Evolutionary conservation across 2,797 vertebrate species (phyloP).

Genomic region (Pseudopleuronectes americanus): DNA sequence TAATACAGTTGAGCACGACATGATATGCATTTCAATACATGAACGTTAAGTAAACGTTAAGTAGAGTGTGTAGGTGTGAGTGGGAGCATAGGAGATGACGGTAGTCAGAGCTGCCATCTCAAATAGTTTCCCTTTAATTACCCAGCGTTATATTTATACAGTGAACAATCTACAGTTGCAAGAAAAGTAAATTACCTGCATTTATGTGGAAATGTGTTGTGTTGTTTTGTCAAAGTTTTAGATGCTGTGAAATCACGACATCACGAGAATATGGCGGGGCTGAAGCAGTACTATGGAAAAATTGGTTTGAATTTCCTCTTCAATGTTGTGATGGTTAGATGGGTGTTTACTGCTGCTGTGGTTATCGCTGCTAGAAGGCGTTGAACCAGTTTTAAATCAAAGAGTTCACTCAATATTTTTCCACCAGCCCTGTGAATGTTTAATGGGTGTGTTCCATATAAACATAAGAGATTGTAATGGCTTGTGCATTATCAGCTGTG

Average conservation of each 20-base stretch:
- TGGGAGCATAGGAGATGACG: neutral
- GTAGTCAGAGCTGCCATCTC: slow-evolving; percentile 27
- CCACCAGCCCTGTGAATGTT: neutral
- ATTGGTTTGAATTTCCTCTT: neutral
- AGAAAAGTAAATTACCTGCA: neutral
- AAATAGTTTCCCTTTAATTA: slow-evolving; percentile 23
- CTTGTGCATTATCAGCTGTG: neutral
- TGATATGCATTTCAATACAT: slow-evolving; percentile 25
- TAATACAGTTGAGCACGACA: slow-evolving; percentile 15
- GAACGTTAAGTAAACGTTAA: slow-evolving; percentile 34
- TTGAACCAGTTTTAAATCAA: neutral
- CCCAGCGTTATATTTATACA: slow-evolving; percentile 5
- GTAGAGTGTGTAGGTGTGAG: neutral
- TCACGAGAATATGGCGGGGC: neutral
- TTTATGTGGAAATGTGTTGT: too few species aligned
- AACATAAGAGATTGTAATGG: neutral
- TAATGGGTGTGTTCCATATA: slow-evolving; percentile 2
- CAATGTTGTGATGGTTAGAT: neutral
- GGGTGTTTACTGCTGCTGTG: too few species aligned
- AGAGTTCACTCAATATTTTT: neutral
- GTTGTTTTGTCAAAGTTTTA: neutral
- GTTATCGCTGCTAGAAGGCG: neutral
- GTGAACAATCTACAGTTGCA: slow-evolving; percentile 7
- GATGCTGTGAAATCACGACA: neutral
- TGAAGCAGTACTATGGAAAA: neutral